A percentile compares a stretch with the other conserved stretches of the same genome.
These are phyloP conservation scores for Lacerta agilis DNA, from an alignment of 2,797 vertebrate genomes.

Conservation along the genomic window DNA sequence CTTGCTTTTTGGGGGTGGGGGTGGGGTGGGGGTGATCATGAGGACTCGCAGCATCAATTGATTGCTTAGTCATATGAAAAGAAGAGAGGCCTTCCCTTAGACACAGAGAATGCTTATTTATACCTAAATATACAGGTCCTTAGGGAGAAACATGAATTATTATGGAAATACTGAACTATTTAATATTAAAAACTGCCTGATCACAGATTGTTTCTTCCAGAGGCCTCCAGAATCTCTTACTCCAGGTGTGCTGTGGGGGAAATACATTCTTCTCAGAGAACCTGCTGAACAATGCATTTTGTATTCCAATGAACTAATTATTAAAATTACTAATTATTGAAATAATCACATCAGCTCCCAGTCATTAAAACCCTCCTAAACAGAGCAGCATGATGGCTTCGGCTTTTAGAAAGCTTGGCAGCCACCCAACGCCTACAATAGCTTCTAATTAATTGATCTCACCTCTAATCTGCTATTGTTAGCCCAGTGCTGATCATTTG, in stretches of 20 bases:
- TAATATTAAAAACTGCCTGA: neutral
- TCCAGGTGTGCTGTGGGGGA: slow-evolving; percentile 55
- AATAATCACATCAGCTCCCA: slow-evolving; percentile 83
- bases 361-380: slow-evolving; percentile 85
- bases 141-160: rapidly evolving
- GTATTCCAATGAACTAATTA: slow-evolving; percentile 85
- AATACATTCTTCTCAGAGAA: slow-evolving; percentile 60
- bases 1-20: slow-evolving; percentile 55
- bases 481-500: slow-evolving; percentile 85
- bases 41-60: neutral
- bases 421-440: slow-evolving; percentile 84
- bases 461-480: slow-evolving; percentile 89
- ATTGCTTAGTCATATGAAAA: neutral
- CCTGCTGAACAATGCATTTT: slow-evolving; percentile 74
- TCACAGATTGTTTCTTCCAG: rapidly evolving
- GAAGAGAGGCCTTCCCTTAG: neutral
- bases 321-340: slow-evolving; percentile 87
- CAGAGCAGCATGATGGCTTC: slow-evolving; percentile 80
- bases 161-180: slow-evolving; percentile 20
- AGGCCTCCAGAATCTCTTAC: rapidly evolving
- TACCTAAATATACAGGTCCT: neutral
- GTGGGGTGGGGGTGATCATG: slow-evolving; percentile 1
- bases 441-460: slow-evolving; percentile 89
- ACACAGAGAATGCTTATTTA: neutral
- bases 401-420: slow-evolving; percentile 87